A percentile compares a stretch with the other conserved stretches of the same genome.
Conservation (phyloP, 2,797 vertebrate species). For the Pteronotus mesoamericanus region DNA sequence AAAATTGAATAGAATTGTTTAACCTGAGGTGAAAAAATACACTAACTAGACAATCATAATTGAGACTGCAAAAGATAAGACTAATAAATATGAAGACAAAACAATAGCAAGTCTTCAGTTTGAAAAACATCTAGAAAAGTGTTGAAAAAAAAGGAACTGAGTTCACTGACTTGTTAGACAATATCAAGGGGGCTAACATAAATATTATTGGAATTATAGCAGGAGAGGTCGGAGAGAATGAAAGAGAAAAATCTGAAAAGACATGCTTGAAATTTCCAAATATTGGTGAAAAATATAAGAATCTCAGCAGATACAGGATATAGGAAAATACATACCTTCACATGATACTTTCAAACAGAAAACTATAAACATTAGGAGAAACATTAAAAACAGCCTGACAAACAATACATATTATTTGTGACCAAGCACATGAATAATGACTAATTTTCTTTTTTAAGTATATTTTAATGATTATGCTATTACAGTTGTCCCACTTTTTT, state of each 20-base stretch:
- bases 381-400: neutral
- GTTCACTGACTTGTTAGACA: neutral
- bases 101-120: neutral
- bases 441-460: neutral
- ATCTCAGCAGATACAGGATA: neutral
- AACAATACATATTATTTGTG: neutral
- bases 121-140: neutral
- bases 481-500: no score
- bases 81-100: neutral
- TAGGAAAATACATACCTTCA: neutral
- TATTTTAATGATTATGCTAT: no score
- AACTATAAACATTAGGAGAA: neutral
- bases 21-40: neutral
- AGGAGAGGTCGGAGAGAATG: neutral
- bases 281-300: neutral
- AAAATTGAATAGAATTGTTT: neutral
- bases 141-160: neutral
- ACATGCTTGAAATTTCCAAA: neutral
- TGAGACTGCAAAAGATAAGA: neutral
- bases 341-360: neutral
- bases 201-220: neutral
- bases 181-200: neutral
- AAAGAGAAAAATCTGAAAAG: neutral
- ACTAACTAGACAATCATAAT: neutral
- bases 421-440: neutral